A percentile compares a stretch with the other conserved stretches of the same genome.
Evolutionary conservation across 1,140 invertebrate species (phyloP).

Genomic region (Pogonomyrmex californicus): DNA sequence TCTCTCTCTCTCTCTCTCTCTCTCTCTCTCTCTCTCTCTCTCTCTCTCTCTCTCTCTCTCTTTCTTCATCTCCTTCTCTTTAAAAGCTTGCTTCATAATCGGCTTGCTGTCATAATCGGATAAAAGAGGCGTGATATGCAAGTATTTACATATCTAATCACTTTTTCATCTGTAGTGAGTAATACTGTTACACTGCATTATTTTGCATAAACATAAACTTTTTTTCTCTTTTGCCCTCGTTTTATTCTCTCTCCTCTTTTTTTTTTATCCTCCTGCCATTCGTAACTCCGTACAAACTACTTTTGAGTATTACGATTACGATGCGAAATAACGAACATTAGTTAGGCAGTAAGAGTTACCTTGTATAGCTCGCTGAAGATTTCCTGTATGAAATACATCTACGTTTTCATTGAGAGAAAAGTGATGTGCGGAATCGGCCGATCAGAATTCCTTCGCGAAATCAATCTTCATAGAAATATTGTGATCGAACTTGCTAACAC

Average conservation of each 20-base stretch:
- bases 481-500: conserved; percentile 30
- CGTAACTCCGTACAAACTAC: conserved; percentile 63
- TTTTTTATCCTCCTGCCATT: background rate
- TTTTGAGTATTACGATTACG: conserved; percentile 70
- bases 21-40: no score
- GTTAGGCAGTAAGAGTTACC: conserved; percentile 69
- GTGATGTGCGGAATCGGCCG: conserved; percentile 47
- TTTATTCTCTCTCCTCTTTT: conserved; percentile 1
- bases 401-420: conserved; percentile 71
- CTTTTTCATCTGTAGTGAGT: conserved; percentile 38
- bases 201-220: conserved; percentile 57
- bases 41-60: no score
- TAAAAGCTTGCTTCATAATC: conserved; percentile 48
- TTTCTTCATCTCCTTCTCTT: conserved; percentile 7
- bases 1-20: conserved; percentile 13
- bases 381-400: conserved; percentile 56
- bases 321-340: conserved; percentile 64
- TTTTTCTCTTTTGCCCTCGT: background rate
- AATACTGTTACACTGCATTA: conserved; percentile 65
- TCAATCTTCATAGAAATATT: background rate
- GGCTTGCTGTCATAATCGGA: conserved; percentile 58
- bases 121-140: conserved; percentile 72
- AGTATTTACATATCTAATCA: conserved; percentile 72
- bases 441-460: conserved; percentile 15
- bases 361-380: conserved; percentile 52